Evolutionary conservation across 2,797 vertebrate genomes (phyloP), one percentile per base, ranked within the genome.

Genomic region (Serranus cabrilla): DNA sequence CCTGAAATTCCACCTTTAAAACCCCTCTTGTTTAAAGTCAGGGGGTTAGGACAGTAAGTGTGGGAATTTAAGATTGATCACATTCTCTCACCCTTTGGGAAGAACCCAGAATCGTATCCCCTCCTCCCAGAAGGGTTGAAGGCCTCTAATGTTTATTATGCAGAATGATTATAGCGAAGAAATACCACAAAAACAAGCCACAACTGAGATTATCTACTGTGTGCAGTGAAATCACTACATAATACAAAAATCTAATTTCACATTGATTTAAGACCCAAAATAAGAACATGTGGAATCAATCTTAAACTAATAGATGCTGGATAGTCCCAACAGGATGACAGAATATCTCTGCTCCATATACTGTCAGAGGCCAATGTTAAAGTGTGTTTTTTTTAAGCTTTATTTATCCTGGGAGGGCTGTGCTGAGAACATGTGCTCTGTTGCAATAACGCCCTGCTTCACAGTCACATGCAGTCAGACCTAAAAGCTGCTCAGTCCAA

Each of bases 1-100:
- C 76, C 69, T 86, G 82, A 93, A 91, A 94, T 91, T 92, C 90
- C 76, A 74, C 57, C 64, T 78, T 85, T 83, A 66, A 89, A 87
- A 80, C 69, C 63, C 17, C 13, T 65, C 67, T 79, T 60, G 62
- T 71, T 81, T 82, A 72, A 88, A 83, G 79, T 83, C 73, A 80
- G 14, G 34, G 80, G 80, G 78, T 83, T 81, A 74, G 66, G 37
- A 61, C 20, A 21, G 65, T 17, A 54, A 62, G 46, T 57, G 61
- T 62, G 74, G 78, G 74, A 86, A 85, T 76, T 78, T 61, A 23
- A 76, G 42, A 57, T 64, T 78, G 60, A 59, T 67, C 54, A 66
- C 73, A 57, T 52, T 34, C 27, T 69, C 63, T 60, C 39, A 59
- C 46, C 39, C 39, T 67, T 55, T 70, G 50, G 56, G 55, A 79